Evolutionary conservation across 2,888 invertebrate genomes (phyloP).

Genomic region (Liposcelis brunnea): DNA sequence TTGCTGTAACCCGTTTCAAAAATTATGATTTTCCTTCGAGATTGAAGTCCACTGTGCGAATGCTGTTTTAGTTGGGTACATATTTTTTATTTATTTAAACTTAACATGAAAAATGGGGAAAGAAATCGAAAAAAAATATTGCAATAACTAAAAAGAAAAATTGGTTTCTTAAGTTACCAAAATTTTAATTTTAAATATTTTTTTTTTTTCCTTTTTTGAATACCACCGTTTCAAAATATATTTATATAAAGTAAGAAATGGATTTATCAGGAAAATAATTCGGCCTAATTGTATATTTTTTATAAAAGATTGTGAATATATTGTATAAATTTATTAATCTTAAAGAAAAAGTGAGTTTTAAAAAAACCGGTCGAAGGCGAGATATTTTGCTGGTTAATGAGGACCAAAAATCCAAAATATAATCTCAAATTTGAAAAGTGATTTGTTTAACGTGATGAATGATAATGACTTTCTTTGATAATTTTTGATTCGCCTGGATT

Average conservation of each 20-base stretch:
- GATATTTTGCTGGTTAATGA: background rate
- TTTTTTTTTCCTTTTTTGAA: too few relatives aligned
- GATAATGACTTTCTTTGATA: too few relatives aligned
- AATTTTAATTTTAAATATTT: too few relatives aligned
- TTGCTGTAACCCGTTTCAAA: background rate
- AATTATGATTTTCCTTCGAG: background rate
- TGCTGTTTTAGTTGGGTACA: background rate
- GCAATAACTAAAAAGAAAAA: too few relatives aligned
- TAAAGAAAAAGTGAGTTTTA: background rate
- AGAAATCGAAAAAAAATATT: background rate
- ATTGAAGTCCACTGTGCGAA: slow-evolving; percentile 2
- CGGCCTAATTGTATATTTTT: too few relatives aligned
- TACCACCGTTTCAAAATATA: too few relatives aligned
- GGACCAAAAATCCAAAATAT: background rate
- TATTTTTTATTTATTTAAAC: background rate
- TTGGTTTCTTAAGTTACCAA: too few relatives aligned
- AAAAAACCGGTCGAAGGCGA: background rate
- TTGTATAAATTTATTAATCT: background rate
- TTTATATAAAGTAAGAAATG: too few relatives aligned
- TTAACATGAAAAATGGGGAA: slow-evolving; percentile 6
- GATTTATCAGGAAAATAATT: too few relatives aligned
- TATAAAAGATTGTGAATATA: background rate
- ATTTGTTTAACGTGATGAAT: too few relatives aligned
- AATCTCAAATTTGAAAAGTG: too few relatives aligned
- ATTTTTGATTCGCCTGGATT: too few relatives aligned